Evolutionary conservation across 2,797 vertebrate species (phyloP), one percentile per base, ranked within the genome.

Genomic region (Trachurus trachurus): DNA sequence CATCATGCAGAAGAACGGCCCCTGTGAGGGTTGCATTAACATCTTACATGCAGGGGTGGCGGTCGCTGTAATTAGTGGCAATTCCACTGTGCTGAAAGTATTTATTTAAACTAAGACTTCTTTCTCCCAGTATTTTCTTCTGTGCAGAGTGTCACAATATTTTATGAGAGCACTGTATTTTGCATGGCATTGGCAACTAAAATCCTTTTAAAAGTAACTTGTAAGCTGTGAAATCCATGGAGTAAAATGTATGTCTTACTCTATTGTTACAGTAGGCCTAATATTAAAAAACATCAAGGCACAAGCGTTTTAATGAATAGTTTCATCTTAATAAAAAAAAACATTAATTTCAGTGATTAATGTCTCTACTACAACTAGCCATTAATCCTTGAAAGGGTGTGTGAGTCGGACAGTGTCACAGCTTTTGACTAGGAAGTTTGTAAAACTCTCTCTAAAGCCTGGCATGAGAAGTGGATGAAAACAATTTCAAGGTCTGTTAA

Each of bases 401-500:
- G 9, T 7, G 40, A 62, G 15, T 67, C n/a, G 1, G 45, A 59
- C 11, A 73, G 26, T 40, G 40, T 81, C 22, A 59, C 10, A 65
- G 15, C 13, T 52, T 52, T 11, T 34, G 21, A 45, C 26, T 19
- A n/a, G 12, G 10, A 82, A 54, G 42, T 54, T 34, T 2, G 31
- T 60, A 52, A 31, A 75, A 47, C 12, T 45, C 49, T 59, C 2
- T 57, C 21, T 64, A 15, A 66, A 66, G 31, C n/a, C 21, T 60
- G 34, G n/a, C 37, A 61, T 40, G 7, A 60, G 66, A 70, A 44
- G 39, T 9, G 12, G 29, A 52, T 63, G 13, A 68, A 76, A 84
- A 66, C 26, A 0, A 52, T 58, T 69, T 44, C 26, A 88, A 84
- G 31, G 69, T 37, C 49, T 3, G 45, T 34, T 12, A 2, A 58